Base-by-base conservation (phyloP, 2,888 invertebrate genomes). In the Thysanoteuthis rhombus region DNA sequence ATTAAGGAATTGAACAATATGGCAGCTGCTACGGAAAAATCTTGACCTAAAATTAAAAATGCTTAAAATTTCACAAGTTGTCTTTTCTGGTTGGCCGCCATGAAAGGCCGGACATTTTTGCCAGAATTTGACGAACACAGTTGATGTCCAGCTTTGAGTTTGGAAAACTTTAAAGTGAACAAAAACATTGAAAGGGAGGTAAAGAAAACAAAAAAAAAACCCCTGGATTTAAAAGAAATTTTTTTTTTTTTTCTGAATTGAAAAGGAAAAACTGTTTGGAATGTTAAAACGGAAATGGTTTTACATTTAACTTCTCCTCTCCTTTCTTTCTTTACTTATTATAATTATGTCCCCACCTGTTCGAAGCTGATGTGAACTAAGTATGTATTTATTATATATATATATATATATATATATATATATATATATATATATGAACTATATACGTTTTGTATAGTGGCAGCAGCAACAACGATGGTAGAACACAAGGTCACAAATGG, bases 1-100 rank as follows among this genome's bases (percentile, higher is more conserved):
- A 98, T 99, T 94, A 98, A 98, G 97, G 99, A 99, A 97, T 97
- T 98, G 28, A 95, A 95, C 36, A 96, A 96, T 38, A 95, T 96
- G 95, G 94, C 96, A n/a, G 95, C 95, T n/a, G 94, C 95, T 45
- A 45, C 19, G 90, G 95, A 96, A 89, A 95, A 95, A 22, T 93
- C 47, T n/a, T 58, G 58, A 93, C 92, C 32, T 92, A 22, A 52
- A 52, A 52, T 25, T 52, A 25, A 52, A 52, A 52, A 52, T 52
- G 25, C 52, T 47, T 42, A 16, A 42, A 36, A 92, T 40, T 42
- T 28, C 5, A 92, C n/a, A 47, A 92, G 92, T 42, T 47, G 19
- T 42, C 42, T 92, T 92, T 92, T 92, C 92, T 92, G 91, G 40
- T 75, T 12, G 2, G 75, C 75, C 75, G 4, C n/a, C 16, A 75